Base-by-base conservation (phyloP, 2,888 invertebrate species). In the Tridacna gigas region DNA sequence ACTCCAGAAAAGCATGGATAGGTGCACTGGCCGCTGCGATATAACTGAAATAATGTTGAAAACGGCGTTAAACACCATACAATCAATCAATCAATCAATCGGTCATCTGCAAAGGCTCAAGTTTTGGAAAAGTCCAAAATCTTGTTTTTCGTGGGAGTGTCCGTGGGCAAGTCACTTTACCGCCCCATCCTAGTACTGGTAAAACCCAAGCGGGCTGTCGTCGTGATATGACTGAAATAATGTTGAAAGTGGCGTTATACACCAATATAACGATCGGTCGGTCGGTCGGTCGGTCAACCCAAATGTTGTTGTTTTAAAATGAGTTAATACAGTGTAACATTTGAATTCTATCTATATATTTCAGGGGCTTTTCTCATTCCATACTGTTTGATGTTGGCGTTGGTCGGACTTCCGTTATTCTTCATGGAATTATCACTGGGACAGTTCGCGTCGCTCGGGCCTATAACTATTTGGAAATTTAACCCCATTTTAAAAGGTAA, bases 311-410 rank as follows among this genome's bases (percentile, higher is more conserved):
- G 37, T 37, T 37, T 37, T 2, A 7, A 4, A 37, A 37, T 37
- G 37, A 7, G 37, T 37, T 37, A 37, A 37, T 37, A 37, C 37
- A 37, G 2, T 37, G 37, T 37, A 37, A 37, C 11, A 63, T n/a
- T 13, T 4, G 11, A 51, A 74, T 26, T 74, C 20, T 51, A 2
- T 47, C 18, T 22, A 12, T 74, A 25, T 69, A 2, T 91, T 90
- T 13, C 90, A 94, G 94, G 94, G 45, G 94, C 94, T 22, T 94
- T 94, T 81, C 84, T 94, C n/a, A 90, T 94, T 45, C 94, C 94
- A 11, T 94, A 94, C 80, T 82, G 90, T 45, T 84, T 92, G 18
- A 94, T 93, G 92, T 84, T 94, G 88, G 86, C 86, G 0, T 61
- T 90, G 4, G 93, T 94, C 73, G 94, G 94, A 7, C 86, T 94